Evolutionary conservation across 2,888 invertebrate species (phyloP).

Genomic region (Macrosiphum euphorbiae): DNA sequence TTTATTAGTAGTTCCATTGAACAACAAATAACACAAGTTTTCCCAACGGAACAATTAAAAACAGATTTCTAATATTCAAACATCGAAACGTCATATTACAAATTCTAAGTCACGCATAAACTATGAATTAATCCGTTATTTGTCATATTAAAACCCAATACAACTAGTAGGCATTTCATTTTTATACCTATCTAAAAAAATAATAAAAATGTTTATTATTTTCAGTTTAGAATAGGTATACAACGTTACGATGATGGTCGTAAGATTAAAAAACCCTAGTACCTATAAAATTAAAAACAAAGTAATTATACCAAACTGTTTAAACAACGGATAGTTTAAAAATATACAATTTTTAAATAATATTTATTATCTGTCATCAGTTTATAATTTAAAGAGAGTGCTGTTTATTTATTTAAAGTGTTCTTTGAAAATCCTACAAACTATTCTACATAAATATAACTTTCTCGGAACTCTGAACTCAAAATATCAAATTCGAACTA

Average conservation of each 20-base stretch:
- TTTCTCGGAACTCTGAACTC: background rate
- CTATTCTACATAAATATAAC: background rate
- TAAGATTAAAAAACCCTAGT: background rate
- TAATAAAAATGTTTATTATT: background rate
- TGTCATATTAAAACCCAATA: background rate
- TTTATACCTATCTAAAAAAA: background rate
- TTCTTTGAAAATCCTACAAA: background rate
- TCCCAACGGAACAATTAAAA: slow-evolving; percentile 25
- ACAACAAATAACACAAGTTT: slow-evolving; percentile 8
- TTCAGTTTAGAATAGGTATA: background rate
- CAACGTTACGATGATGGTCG: background rate
- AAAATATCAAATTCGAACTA: background rate
- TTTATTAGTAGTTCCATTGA: slow-evolving; percentile 27
- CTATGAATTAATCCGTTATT: background rate
- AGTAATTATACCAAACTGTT: background rate
- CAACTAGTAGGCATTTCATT: background rate
- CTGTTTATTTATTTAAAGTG: background rate
- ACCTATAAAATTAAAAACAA: background rate
- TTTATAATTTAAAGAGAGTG: background rate
- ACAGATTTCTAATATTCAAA: background rate
- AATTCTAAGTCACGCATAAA: background rate
- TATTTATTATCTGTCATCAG: background rate
- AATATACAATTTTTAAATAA: background rate
- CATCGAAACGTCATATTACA: background rate
- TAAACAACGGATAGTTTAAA: background rate